Evolutionary conservation across 2,113 vertebrate genomes (phyloP).

Genomic region (Anthoscopus minutus): DNA sequence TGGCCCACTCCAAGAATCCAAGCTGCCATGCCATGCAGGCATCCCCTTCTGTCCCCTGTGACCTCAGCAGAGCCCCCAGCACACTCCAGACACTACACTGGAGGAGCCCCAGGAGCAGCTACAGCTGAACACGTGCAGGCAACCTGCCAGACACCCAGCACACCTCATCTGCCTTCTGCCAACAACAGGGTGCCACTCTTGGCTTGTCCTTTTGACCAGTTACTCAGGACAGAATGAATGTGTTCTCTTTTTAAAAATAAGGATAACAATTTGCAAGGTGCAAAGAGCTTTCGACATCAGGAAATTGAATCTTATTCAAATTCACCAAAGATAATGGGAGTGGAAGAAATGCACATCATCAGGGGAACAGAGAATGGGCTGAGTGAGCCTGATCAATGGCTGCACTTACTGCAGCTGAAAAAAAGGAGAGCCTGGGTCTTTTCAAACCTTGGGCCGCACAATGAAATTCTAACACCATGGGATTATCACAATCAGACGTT

Average conservation of each 20-base stretch:
- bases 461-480: background rate
- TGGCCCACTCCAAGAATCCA: background rate
- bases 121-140: fast-evolving
- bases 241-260: background rate
- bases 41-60: background rate
- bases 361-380: background rate
- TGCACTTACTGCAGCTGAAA: background rate
- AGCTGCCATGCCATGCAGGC: background rate
- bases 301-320: conserved; percentile 30
- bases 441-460: background rate
- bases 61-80: background rate
- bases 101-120: background rate
- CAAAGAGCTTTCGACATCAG: conserved; percentile 6
- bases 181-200: background rate
- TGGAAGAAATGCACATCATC: background rate
- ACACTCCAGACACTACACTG: fast-evolving
- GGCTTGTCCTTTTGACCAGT: background rate
- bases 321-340: background rate
- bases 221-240: background rate
- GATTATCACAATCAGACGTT: background rate
- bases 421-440: background rate
- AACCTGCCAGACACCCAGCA: background rate
- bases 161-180: background rate
- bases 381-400: background rate
- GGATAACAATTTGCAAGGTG: background rate